Percentiles rank a stretch among this genome's conserved stretches.
Conservation (phyloP, 2,113 vertebrate species). For the Salvator merianae region DNA sequence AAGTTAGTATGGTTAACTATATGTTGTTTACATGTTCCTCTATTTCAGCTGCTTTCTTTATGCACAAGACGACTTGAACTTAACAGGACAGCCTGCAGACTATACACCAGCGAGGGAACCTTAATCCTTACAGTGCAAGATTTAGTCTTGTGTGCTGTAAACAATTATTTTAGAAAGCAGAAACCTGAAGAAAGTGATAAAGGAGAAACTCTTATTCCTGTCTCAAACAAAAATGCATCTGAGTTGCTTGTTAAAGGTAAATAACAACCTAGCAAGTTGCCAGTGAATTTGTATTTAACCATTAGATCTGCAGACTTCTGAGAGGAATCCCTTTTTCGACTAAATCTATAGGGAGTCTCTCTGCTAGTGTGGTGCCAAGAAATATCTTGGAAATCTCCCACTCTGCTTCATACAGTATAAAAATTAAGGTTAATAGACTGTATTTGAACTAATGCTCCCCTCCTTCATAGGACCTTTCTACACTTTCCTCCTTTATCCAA, state of each 20-base stretch:
- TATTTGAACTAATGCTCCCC: not conserved
- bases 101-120: slow-evolving; percentile 66
- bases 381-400: not conserved
- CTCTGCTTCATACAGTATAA: slow-evolving; percentile 3
- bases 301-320: not conserved
- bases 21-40: not conserved
- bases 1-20: not conserved
- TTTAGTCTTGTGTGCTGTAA: slow-evolving; percentile 59
- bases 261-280: slow-evolving; percentile 1
- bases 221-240: not conserved
- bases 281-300: slow-evolving; percentile 1
- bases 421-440: not conserved
- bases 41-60: slow-evolving; percentile 63
- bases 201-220: not conserved
- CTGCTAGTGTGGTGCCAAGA: slow-evolving; percentile 6
- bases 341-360: not conserved
- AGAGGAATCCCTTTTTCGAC: not conserved
- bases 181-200: not conserved
- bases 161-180: slow-evolving; percentile 42
- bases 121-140: slow-evolving; percentile 41
- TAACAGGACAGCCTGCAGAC: slow-evolving; percentile 52
- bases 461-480: not conserved
- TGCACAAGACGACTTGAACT: slow-evolving; percentile 62
- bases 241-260: slow-evolving; percentile 11
- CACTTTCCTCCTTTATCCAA: too few species aligned